Evolutionary conservation across 2,113 vertebrate species (phyloP), one percentile per base, ranked within the genome.

Genomic region (Nibea coibor): DNA sequence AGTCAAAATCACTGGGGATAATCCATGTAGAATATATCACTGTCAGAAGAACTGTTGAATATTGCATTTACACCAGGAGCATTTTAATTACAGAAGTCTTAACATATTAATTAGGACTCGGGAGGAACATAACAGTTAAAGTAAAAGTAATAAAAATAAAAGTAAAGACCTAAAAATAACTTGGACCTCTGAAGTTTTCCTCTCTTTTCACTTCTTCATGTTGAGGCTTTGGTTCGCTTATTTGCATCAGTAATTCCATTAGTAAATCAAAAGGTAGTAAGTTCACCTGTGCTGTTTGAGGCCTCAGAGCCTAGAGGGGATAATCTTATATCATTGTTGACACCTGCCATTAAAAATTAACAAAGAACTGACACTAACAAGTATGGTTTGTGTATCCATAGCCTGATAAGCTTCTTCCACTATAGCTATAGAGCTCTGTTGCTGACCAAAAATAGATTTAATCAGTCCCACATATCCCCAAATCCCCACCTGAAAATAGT

Each of bases 11-110:
- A 93, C 88, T 92, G 94, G 94, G 89, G 91, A 95, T 95, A 93
- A 95, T 95, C 89, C 93, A 89, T 92, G 93, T 89, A 93, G 94
- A 95, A 95, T 96, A 94, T 80, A 95, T 95, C 94, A 96, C 93
- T 95, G 95, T 95, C 95, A 95, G 62, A 26, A 80, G 88, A 93
- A 89, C 93, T 93, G 93, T 92, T 94, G 92, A 93, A 94, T 95
- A 91, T 94, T 95, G 88, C 93, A 94, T 96, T 93, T 93, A 94
- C 87, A 95, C 93, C 87, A 87, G 87, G 85, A 93, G 92, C 93
- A 87, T 90, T 94, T 93, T 95, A 95, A 95, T 96, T 93, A 94
- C 88, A 87, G 57, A 90, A 85, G 72, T 87, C 79, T 81, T 77
- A 90, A 92, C 83, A 89, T 90, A 85, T 91, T 92, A 88, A 93